Conservation (phyloP, 2,888 invertebrate genomes). For the Trachelus iudaicus region DNA sequence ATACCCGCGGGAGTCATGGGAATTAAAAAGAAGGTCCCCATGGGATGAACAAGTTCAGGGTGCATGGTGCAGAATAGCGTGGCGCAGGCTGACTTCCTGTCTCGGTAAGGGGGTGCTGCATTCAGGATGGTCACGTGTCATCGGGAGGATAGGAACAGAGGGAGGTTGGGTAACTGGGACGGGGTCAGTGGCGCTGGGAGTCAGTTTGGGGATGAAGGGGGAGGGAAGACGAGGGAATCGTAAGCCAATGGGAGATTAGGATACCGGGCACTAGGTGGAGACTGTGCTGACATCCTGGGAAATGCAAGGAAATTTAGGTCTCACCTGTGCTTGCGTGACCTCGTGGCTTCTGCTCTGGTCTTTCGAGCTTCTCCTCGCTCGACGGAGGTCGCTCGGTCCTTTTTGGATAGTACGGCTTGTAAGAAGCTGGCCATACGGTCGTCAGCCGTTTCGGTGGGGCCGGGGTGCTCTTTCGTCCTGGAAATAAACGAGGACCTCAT, state of each 20-base stretch:
- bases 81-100: conserved; percentile 24
- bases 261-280: not conserved
- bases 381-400: conserved; percentile 60
- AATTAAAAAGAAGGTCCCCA: not conserved
- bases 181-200: not conserved
- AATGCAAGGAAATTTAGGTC: conserved; percentile 27
- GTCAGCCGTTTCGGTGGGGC: conserved; percentile 55
- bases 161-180: not conserved
- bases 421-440: conserved; percentile 60
- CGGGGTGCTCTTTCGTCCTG: conserved; percentile 61
- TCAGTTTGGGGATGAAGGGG: conserved; percentile 9
- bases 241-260: conserved; percentile 1
- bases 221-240: conserved; percentile 13
- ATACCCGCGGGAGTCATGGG: not conserved
- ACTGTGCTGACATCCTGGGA: not conserved
- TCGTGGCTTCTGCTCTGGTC: conserved; percentile 57
- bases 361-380: conserved; percentile 59
- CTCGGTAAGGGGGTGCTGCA: not conserved
- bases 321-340: conserved; percentile 58
- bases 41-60: conserved; percentile 19
- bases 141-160: not conserved
- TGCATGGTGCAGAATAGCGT: conserved; percentile 62
- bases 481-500: conserved; percentile 51
- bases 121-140: not conserved
- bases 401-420: conserved; percentile 61